Evolutionary conservation across 2,888 invertebrate species (phyloP).

Genomic region (Scaptomyza parva): DNA sequence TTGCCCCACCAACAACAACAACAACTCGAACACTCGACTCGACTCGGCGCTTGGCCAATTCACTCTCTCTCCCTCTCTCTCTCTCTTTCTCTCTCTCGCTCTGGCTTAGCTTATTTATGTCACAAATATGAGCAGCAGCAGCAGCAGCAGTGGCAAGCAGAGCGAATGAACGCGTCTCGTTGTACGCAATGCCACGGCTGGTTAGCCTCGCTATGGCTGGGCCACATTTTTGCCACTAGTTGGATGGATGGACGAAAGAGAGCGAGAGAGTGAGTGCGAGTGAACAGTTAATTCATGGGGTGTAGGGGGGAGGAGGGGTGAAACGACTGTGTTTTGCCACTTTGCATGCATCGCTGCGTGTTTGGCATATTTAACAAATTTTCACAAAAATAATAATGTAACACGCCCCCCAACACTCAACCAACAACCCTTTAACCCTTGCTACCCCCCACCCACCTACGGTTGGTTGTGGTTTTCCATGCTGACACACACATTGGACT

Average conservation of each 20-base stretch:
- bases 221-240: conserved; percentile 36
- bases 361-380: conserved; percentile 80
- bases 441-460: background rate
- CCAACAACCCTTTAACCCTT: conserved; percentile 7
- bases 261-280: background rate
- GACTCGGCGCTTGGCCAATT: background rate
- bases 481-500: conserved; percentile 38
- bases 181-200: conserved; percentile 76
- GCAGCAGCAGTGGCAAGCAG: too few relatives aligned
- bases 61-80: background rate
- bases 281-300: too few relatives aligned
- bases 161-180: conserved; percentile 38
- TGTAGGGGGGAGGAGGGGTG: background rate
- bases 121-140: conserved; percentile 79
- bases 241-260: conserved; percentile 37
- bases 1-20: conserved; percentile 59
- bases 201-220: conserved; percentile 57
- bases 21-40: background rate
- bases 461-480: conserved; percentile 59
- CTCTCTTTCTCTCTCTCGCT: background rate
- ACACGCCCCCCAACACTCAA: conserved; percentile 21
- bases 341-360: conserved; percentile 81
- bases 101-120: conserved; percentile 75
- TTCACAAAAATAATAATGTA: conserved; percentile 78
- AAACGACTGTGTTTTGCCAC: conserved; percentile 53